Percentiles rank a stretch among this genome's conserved stretches.
phyloP scores from a whole-genome alignment of 2,113 vertebrate genomes.

The Scortum barcoo region DNA sequence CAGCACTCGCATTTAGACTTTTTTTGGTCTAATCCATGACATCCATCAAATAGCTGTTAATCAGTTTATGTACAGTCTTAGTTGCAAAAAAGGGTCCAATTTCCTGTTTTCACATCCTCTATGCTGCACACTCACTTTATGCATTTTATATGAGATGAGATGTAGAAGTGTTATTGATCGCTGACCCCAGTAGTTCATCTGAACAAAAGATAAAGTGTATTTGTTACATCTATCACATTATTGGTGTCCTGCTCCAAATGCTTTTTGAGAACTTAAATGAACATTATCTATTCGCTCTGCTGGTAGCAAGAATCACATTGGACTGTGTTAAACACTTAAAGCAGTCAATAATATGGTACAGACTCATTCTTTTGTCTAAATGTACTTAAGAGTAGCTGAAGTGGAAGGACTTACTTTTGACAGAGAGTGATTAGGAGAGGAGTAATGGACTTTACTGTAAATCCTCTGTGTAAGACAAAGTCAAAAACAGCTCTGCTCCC shows the following conservation, averaged over 20 bases:
- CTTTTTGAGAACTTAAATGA: constrained; percentile 19
- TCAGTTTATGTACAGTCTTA: not conserved
- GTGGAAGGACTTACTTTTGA: not conserved
- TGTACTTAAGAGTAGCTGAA: constrained; percentile 33
- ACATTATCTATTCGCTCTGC: constrained; percentile 16
- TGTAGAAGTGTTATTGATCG: not conserved
- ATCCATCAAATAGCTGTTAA: not conserved
- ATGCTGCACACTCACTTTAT: not conserved
- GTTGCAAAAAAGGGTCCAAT: not conserved
- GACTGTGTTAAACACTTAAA: constrained; percentile 32
- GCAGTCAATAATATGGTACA: constrained; percentile 8
- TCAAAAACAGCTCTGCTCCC: not conserved
- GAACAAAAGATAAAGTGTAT: constrained; percentile 8
- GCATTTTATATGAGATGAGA: not conserved
- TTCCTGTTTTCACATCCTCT: not conserved
- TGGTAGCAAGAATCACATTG: not conserved
- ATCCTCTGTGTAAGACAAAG: not conserved
- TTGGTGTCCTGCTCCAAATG: not conserved
- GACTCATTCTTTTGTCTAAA: constrained; percentile 5
- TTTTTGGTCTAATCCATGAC: not conserved
- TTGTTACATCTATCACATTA: constrained; percentile 7
- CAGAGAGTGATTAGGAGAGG: not conserved
- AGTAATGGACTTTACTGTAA: constrained; percentile 11
- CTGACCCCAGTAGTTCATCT: not conserved
- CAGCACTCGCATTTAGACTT: not conserved